Conservation (phyloP, 2,888 invertebrate species). For the Hedya salicella region DNA sequence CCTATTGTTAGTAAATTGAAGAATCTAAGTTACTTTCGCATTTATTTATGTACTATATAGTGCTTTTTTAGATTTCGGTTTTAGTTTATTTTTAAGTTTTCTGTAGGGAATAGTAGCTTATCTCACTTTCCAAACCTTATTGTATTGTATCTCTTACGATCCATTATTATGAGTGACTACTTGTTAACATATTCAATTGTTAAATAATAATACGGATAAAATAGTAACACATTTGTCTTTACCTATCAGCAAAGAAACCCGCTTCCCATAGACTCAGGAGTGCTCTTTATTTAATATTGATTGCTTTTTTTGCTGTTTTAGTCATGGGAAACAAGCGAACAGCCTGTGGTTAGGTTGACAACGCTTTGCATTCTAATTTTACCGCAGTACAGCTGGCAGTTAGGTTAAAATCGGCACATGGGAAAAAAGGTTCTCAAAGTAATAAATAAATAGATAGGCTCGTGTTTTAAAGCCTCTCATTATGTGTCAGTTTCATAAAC, state of each 20-base stretch:
- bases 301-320: constrained; percentile 22
- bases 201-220: constrained; percentile 15
- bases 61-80: too few relatives aligned
- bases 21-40: too few relatives aligned
- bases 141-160: not conserved
- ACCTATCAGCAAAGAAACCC: constrained; percentile 5
- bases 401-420: not conserved
- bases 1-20: too few relatives aligned
- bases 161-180: not conserved
- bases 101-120: too few relatives aligned
- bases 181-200: constrained; percentile 7
- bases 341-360: constrained; percentile 27
- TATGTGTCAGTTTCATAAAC: too few relatives aligned
- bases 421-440: not conserved
- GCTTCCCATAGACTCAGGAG: constrained; percentile 23
- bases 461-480: too few relatives aligned
- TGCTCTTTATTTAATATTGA: constrained; percentile 21
- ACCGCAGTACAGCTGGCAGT: not conserved
- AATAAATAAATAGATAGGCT: too few relatives aligned
- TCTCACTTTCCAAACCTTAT: too few relatives aligned
- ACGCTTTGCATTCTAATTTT: constrained; percentile 19
- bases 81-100: too few relatives aligned
- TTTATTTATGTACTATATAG: too few relatives aligned
- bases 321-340: constrained; percentile 22
- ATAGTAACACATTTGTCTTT: constrained; percentile 15